Conservation (phyloP, 2,797 vertebrate species). For the Alauda arvensis region DNA sequence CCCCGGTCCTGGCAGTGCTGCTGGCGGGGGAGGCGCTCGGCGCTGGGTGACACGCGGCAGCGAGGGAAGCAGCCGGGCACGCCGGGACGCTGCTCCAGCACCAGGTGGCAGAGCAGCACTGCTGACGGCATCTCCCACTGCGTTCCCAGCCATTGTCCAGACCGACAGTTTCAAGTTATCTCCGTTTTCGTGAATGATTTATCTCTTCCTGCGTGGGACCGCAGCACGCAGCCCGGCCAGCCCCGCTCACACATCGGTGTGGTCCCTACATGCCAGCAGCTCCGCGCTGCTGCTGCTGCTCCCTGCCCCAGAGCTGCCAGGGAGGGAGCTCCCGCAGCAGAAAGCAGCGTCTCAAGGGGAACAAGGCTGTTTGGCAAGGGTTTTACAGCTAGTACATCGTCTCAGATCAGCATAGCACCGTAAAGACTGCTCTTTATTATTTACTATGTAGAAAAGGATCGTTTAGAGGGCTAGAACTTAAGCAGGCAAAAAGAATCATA, state of each 20-base stretch:
- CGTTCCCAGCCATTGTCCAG: fast-evolving
- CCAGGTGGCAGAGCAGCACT: slow-evolving; percentile 37
- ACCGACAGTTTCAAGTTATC: fast-evolving
- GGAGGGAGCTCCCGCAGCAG: fast-evolving
- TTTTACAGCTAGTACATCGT: fast-evolving
- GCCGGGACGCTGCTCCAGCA: neutral
- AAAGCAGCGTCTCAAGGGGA: neutral
- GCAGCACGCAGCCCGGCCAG: neutral
- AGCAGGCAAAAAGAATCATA: neutral
- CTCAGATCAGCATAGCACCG: fast-evolving
- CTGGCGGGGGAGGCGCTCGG: neutral
- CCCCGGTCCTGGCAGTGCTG: fast-evolving
- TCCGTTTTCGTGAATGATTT: neutral
- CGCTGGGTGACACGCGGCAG: fast-evolving
- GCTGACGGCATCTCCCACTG: neutral
- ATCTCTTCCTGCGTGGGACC: neutral
- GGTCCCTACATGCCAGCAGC: fast-evolving
- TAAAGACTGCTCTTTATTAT: neutral
- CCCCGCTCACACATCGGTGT: fast-evolving
- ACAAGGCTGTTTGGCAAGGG: neutral
- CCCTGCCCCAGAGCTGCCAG: fast-evolving
- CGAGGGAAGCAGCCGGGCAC: neutral
- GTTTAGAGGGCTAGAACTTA: neutral
- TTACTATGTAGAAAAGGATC: fast-evolving
- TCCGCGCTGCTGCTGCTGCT: neutral